Base-by-base conservation (phyloP, 2,888 invertebrate species). In the Therioaphis trifolii region DNA sequence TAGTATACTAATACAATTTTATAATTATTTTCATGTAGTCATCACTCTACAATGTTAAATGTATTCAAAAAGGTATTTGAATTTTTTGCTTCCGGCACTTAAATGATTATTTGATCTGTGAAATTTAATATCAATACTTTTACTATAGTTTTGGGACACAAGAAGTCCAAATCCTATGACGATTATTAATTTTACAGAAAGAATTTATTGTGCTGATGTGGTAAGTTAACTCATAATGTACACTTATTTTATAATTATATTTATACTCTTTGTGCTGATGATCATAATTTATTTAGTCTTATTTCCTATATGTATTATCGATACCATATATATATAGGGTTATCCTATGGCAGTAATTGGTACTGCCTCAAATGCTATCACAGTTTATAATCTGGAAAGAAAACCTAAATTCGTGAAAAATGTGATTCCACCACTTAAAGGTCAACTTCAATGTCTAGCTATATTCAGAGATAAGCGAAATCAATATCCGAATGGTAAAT, bases 321-420 rank as follows among this genome's bases (percentile, higher is more conserved):
- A n/a, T n/a, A 55, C 69, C 9, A n/a, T n/a, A 5, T 52, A 1
- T 52, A 21, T 27, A 46, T 86, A 93, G 94, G 95, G 96, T 88
- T 99, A 95, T 89, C 99, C 99, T 0, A 97, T 99, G 97, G 99
- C 98, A 2, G 98, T 97, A 35, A 98, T 99, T 71, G 97, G 97
- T 76, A 96, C 98, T 58, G 98, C 99, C 4, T 94, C 94, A 82
- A 92, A 98, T 85, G 94, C 95, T 69, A 92, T 98, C 84, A 94
- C 97, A 87, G 94, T 99, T 43, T 99, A 98, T 90, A 95, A 97
- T 87, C 90, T 99, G 85, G 99, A 99, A 88, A 94, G 95, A 86
- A 95, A 95, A 87, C 99, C 99, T 9, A 93, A 94, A 71, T 98
- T 99, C 90, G 97, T 92, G 89, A 98, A 97, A 89, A 92, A 95